These are phyloP conservation scores for Aurelia coerulea DNA, from an alignment of 30 jellyfish, hydroid and myxozoan genomes.

Conservation along the genomic window DNA sequence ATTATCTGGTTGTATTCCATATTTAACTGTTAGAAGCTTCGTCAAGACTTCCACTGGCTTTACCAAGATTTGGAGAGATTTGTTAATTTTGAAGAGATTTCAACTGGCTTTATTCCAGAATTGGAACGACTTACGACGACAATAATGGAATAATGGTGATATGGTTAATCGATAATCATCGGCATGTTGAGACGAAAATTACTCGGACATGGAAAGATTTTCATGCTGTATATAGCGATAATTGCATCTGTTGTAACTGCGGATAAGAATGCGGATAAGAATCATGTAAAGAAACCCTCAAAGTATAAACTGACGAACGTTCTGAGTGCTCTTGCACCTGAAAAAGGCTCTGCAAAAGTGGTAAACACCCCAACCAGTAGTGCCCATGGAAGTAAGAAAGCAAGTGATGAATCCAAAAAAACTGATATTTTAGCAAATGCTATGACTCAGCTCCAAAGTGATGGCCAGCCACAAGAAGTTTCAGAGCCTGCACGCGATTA, in stretches of 20 bases:
- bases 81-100: too few relatives aligned
- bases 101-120: too few relatives aligned
- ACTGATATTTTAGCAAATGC: conserved; percentile 73
- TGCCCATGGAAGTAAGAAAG: conserved; percentile 8
- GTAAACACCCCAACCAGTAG: conserved; percentile 5
- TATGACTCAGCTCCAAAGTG: conserved; percentile 52
- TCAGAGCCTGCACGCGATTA: conserved; percentile 55
- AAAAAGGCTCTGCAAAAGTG: conserved; percentile 1
- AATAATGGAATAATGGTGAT: conserved; percentile 37
- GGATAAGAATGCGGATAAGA: conserved; percentile 7
- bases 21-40: too few relatives aligned
- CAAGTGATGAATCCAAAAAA: conserved; percentile 55
- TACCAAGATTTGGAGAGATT: too few relatives aligned
- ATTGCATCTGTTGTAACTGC: neutral
- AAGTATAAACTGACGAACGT: conserved; percentile 79
- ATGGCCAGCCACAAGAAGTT: conserved; percentile 38
- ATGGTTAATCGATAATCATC: neutral
- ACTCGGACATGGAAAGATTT: conserved; percentile 12
- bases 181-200: conserved; percentile 30
- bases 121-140: neutral
- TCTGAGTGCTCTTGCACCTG: conserved; percentile 88
- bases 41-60: too few relatives aligned
- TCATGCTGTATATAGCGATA: conserved; percentile 18
- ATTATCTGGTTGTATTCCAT: too few relatives aligned
- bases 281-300: conserved; percentile 17